Percentiles rank a stretch among this genome's conserved stretches.
These are phyloP conservation scores for Matsumyia berberina DNA, from an alignment of 2,888 invertebrate genomes.

Conservation along the genomic window DNA sequence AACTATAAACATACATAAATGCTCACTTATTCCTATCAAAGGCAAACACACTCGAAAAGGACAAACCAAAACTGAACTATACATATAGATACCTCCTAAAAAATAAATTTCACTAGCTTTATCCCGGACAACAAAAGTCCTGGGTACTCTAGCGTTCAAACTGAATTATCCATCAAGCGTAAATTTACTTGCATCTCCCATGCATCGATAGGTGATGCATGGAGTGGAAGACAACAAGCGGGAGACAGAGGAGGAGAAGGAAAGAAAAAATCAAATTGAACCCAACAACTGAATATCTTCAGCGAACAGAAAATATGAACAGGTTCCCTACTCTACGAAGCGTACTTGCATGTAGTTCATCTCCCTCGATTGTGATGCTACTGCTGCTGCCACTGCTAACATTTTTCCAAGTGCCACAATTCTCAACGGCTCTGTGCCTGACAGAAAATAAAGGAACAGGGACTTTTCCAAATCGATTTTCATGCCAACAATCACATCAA, in stretches of 20 bases:
- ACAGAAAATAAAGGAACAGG: conserved; percentile 11
- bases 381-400: conserved; percentile 18
- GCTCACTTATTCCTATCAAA: conserved; percentile 46
- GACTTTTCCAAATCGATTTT: conserved; percentile 61
- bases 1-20: conserved; percentile 8
- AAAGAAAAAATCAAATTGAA: conserved; percentile 35
- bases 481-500: conserved; percentile 64
- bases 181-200: conserved; percentile 38
- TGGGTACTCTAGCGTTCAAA: conserved; percentile 19
- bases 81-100: too few species aligned
- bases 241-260: conserved; percentile 3
- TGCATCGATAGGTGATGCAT: conserved; percentile 22
- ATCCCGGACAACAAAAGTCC: conserved; percentile 34
- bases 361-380: too few species aligned
- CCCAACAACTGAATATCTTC: conserved; percentile 53
- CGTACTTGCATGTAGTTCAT: conserved; percentile 1
- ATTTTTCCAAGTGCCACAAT: not conserved
- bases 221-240: not conserved
- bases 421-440: not conserved
- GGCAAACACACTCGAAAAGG: conserved; percentile 36
- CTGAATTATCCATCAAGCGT: conserved; percentile 55
- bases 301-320: conserved; percentile 56
- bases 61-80: conserved; percentile 28
- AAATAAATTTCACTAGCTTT: not conserved
- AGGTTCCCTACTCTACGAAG: conserved; percentile 13